Evolutionary conservation across 2,113 vertebrate genomes (phyloP), one percentile per base, ranked within the genome.

Genomic region (Lanius ludovicianus): DNA sequence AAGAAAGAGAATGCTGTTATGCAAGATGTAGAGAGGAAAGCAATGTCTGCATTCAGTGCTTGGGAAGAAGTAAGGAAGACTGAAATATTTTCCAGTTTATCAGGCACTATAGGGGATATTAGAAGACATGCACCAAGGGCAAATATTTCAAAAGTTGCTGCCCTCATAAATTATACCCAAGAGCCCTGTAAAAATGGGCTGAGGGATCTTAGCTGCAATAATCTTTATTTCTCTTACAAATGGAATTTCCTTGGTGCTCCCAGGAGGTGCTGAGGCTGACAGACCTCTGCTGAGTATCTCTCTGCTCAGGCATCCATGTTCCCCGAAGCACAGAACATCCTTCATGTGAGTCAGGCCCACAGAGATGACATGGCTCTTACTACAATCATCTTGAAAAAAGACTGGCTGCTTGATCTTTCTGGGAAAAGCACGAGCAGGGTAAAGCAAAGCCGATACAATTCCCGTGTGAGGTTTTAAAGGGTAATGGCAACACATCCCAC

Each of bases 241-340:
- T 83, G 92, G 90, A 96, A 88, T 89, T 93, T 93, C 90, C 64
- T 68, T 42, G 46, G 18, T 71, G 28, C 46, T 95, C 70, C 71
- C 67, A 60, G 70, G 71, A 84, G 85, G 59, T 75, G 28, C 81
- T 78, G 50, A 39, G 42, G 37, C 76, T 86, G 49, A 49, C 79
- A 88, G 86, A 55, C 71, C 30, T 90, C 85, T 89, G 68, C 50
- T 1, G 18, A 12, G 15, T 94, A 23, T 92, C 81, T 82, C 39
- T 52, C 70, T 65, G 53, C 75, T 85, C 56, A 62, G 85, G 49
- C 76, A 84, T 84, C 76, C 68, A 31, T 0, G 0, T 70, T 80
- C 25, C 71, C 63, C 0, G 0, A 71, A 77, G 76, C 50, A 42
- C 46, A 65, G 46, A 69, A 46, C 46, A 74, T 63, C 76, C 50